A percentile compares a stretch with the other conserved stretches of the same genome.
Conservation (phyloP, 2,113 vertebrate genomes). For the Leptobrachium leishanense region DNA sequence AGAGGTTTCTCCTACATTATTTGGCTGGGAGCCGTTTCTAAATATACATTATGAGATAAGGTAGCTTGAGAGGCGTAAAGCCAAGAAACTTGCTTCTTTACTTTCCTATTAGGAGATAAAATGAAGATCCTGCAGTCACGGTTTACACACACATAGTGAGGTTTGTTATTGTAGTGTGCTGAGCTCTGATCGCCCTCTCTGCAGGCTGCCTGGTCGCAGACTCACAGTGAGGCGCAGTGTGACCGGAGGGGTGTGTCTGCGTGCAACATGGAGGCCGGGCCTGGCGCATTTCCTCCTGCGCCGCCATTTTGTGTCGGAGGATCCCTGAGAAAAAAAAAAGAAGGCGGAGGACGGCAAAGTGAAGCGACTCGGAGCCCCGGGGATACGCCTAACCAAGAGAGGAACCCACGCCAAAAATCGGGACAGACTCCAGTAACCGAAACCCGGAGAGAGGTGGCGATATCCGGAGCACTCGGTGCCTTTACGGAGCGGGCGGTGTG, state of each 20-base stretch:
- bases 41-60: no score
- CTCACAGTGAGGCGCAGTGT: neutral
- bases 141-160: no score
- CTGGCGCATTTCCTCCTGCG: constrained; percentile 32
- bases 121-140: no score
- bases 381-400: neutral
- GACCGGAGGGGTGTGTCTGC: constrained; percentile 12
- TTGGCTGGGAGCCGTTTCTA: no score
- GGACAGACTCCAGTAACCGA: neutral
- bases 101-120: no score
- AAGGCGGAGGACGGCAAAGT: constrained; percentile 24
- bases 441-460: neutral
- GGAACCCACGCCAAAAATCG: neutral
- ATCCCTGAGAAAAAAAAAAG: constrained; percentile 13
- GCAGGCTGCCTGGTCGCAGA: no score
- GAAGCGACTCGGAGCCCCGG: neutral
- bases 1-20: no score
- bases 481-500: neutral
- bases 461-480: no score
- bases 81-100: no score
- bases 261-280: constrained; percentile 37
- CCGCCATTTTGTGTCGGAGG: constrained; percentile 44
- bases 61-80: no score
- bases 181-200: no score
- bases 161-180: no score